Evolutionary conservation across 2,797 vertebrate genomes (phyloP).

Genomic region (Rhynchonycteris naso): DNA sequence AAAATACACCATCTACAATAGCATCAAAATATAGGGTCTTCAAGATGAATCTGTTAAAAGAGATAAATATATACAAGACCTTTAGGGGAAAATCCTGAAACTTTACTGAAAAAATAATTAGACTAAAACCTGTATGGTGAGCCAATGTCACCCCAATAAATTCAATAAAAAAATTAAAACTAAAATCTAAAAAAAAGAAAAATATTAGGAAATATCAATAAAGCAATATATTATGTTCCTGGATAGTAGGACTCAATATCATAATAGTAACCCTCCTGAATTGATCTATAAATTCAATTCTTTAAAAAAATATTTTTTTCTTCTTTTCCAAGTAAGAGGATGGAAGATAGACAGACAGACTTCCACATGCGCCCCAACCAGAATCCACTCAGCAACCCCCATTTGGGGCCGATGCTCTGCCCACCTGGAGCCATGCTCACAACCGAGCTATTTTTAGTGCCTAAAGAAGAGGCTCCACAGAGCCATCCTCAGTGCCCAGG

Average conservation of each 20-base stretch:
- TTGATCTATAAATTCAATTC: slow-evolving; percentile 1
- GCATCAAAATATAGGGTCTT: slow-evolving; percentile 32
- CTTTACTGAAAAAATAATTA: neutral
- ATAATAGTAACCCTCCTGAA: slow-evolving; percentile 15
- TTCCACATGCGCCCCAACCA: too few relatives aligned
- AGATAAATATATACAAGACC: neutral
- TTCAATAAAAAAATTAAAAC: neutral
- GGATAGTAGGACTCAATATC: neutral
- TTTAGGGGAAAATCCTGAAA: slow-evolving; percentile 45
- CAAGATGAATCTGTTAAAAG: neutral
- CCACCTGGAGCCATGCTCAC: too few relatives aligned
- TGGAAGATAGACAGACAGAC: too few relatives aligned
- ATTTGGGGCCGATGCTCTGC: too few relatives aligned
- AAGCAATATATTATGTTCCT: neutral
- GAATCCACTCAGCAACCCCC: too few relatives aligned
- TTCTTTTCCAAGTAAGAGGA: too few relatives aligned
- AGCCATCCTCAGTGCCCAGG: too few relatives aligned
- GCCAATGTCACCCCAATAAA: neutral
- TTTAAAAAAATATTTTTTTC: too few relatives aligned
- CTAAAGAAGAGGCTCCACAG: too few relatives aligned
- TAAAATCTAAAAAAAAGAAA: neutral
- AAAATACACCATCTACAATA: neutral
- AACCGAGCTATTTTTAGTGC: too few relatives aligned
- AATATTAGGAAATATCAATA: slow-evolving; percentile 12
- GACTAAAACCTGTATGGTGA: neutral